Conservation (phyloP, 2,888 invertebrate species). For the Sipha maydis region DNA sequence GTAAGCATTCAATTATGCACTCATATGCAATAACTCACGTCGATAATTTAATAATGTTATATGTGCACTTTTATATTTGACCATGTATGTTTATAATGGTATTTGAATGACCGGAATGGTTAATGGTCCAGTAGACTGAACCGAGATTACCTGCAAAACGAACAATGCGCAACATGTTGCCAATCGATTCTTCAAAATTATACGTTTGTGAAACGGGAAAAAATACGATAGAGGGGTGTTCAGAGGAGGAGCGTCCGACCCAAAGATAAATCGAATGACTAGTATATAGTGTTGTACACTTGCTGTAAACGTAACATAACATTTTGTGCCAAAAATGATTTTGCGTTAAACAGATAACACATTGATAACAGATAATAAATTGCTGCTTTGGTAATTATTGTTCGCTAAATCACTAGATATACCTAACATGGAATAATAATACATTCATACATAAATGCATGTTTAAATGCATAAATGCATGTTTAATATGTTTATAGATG, state of each 20-base stretch:
- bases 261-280: constrained; percentile 30
- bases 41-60: background rate
- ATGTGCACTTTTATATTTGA: background rate
- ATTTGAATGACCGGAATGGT: constrained; percentile 32
- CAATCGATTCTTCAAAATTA: constrained; percentile 36
- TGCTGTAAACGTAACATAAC: background rate
- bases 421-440: too few species aligned
- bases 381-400: constrained; percentile 21
- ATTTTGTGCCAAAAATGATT: constrained; percentile 31
- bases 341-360: constrained; percentile 21
- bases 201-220: background rate
- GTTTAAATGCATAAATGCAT: too few species aligned
- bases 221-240: background rate
- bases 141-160: constrained; percentile 13
- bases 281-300: background rate
- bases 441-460: background rate
- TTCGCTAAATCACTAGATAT: background rate
- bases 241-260: background rate
- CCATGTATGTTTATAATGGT: background rate
- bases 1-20: background rate
- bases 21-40: background rate
- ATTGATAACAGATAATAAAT: too few species aligned
- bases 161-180: constrained; percentile 43
- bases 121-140: constrained; percentile 44
- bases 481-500: background rate